Evolutionary conservation across 2,797 vertebrate genomes (phyloP), one percentile per base, ranked within the genome.

Genomic region (Takifugu rubripes): DNA sequence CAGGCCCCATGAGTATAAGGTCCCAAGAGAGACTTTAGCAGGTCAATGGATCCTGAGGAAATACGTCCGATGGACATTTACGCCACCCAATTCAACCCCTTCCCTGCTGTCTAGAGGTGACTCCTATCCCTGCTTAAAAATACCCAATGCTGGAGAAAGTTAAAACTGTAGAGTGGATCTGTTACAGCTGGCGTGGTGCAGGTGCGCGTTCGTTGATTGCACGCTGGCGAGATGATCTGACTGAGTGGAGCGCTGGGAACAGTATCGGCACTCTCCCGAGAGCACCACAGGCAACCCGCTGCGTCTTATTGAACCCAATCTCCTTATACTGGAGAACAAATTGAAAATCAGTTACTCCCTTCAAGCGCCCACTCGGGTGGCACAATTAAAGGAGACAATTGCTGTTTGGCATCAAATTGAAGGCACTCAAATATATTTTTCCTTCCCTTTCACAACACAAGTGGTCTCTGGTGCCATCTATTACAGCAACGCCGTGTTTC

Each of bases 371-470:
- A 64, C 83, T 80, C 61, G 43, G 68, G 76, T 74, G 72, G 70
- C 71, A 74, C 87, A 85, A 89, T 89, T 90, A 89, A 85, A 89
- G 78, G 71, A 87, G 86, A 90, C 88, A 88, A 83, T 85, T 63
- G 80, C 82, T 80, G 78, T 81, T 86, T 82, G 79, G 81, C 72
- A 73, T 88, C 75, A 73, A 70, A 78, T 80, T 83, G 64, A 79
- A 84, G 74, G 63, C 67, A 73, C 36, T 12, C 36, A 14, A 40
- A 66, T 59, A 29, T 70, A 64, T 62, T 36, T 56, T 21, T 29
- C 31, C 12, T 27, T 31, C 31, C 24, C 10, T 15, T 29, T 63
- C 59, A 59, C 49, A 59, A 61, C 70, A 63, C 60, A 71, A 70
- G 70, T 21, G 69, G 36, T 69, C 81, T 78, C 44, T 53, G 52